phyloP scores from a whole-genome alignment of 2,888 invertebrate genomes.

The Spialia ferax region DNA sequence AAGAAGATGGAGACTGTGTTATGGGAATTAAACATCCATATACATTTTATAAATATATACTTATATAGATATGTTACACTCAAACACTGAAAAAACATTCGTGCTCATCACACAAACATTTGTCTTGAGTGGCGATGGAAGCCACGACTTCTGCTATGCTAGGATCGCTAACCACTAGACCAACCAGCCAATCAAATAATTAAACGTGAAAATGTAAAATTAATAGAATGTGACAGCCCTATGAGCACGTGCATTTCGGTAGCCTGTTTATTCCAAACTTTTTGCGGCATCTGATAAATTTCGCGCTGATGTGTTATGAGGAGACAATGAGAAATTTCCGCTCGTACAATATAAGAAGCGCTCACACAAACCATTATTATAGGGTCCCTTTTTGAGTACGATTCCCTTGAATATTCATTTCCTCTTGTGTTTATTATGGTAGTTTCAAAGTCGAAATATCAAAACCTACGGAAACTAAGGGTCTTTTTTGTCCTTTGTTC shows the following conservation, averaged over 20 bases:
- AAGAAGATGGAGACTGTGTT: too few species aligned
- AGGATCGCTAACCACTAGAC: too few species aligned
- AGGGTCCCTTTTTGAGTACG: conserved; percentile 26
- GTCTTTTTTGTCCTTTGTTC: too few species aligned
- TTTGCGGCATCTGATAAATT: conserved; percentile 71
- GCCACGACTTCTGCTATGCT: too few species aligned
- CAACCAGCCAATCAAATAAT: too few species aligned
- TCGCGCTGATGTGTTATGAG: conserved; percentile 63
- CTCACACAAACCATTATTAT: conserved; percentile 43
- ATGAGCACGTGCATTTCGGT: conserved; percentile 45
- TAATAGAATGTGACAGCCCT: conserved; percentile 40
- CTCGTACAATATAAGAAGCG: conserved; percentile 51
- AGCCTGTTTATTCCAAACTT: conserved; percentile 57
- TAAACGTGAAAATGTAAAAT: not conserved
- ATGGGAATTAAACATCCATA: too few species aligned
- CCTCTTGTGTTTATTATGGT: conserved; percentile 25
- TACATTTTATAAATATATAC: too few species aligned
- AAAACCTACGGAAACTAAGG: too few species aligned
- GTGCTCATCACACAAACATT: too few species aligned
- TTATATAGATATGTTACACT: too few species aligned
- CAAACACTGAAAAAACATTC: too few species aligned
- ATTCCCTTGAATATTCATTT: conserved; percentile 38
- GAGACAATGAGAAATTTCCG: conserved; percentile 62
- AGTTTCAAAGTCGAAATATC: not conserved
- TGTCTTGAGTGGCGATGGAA: too few species aligned